Percentiles rank a stretch among this genome's conserved stretches.
These are phyloP conservation scores for Drosophila subsilvestris DNA, from an alignment of 2,888 invertebrate species.

Conservation along the genomic window DNA sequence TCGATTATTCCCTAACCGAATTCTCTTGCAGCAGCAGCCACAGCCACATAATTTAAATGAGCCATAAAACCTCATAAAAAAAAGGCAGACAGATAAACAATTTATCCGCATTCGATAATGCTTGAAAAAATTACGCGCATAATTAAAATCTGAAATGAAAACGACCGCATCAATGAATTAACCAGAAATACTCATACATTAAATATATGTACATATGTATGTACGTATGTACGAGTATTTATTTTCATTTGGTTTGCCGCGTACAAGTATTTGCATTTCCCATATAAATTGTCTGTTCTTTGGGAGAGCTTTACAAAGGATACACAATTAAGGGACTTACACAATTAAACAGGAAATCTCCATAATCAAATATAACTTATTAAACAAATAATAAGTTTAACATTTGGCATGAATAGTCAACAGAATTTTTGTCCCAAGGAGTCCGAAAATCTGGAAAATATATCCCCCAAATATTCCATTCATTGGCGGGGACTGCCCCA, in stretches of 20 bases:
- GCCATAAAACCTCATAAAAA: slow-evolving; percentile 34
- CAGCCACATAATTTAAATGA: slow-evolving; percentile 15
- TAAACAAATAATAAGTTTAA: too few species aligned
- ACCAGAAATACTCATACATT: slow-evolving; percentile 14
- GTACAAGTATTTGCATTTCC: not conserved
- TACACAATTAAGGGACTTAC: not conserved
- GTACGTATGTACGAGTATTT: not conserved
- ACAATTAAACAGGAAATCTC: not conserved
- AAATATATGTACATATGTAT: not conserved
- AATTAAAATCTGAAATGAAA: slow-evolving; percentile 63
- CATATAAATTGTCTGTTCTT: too few species aligned
- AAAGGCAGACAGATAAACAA: slow-evolving; percentile 12
- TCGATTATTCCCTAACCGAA: slow-evolving; percentile 44
- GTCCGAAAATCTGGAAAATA: too few species aligned
- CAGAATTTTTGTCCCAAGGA: too few species aligned
- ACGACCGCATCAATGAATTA: slow-evolving; percentile 47
- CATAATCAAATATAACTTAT: not conserved
- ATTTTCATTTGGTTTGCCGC: not conserved
- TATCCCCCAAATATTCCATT: not conserved
- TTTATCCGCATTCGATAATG: slow-evolving; percentile 2
- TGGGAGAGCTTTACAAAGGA: too few species aligned
- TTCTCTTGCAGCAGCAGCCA: slow-evolving; percentile 7
- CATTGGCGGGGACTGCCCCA: not conserved
- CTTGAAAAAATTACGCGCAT: slow-evolving; percentile 49
- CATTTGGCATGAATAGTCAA: too few species aligned